Evolutionary conservation across 2,888 invertebrate genomes (phyloP), one percentile per base, ranked within the genome.

Genomic region (Balanococcus diminutus): DNA sequence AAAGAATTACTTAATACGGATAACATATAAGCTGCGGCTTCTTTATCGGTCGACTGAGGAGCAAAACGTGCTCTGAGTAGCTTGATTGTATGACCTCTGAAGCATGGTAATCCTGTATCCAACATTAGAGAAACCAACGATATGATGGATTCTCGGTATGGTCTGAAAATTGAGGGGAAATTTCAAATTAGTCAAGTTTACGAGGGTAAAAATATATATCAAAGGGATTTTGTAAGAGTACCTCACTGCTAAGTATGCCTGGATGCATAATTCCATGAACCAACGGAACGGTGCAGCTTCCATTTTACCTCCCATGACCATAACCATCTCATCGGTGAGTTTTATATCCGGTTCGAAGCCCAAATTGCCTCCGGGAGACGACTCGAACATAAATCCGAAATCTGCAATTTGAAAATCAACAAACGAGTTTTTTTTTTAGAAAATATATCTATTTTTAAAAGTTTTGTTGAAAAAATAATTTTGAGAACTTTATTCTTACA

Each of bases 331-430:
- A 89, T 98, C 98, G 0, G 99, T 99, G 82, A 99, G 91, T 90
- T 99, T 99, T 90, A 99, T 98, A 90, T 99, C 99, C 0, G 99
- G 98, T 90, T 99, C 99, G 91, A 99, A 99, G 75, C 99, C 98
- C 82, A 99, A 92, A 91, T 99, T 99, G 11, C 99, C 99, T 81
- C 99, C 99, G 0, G 99, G 99, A 0, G 98, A 99, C 61, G 98
- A 98, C 90, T 99, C 99, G 90, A 99, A 99, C 98, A 99, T 98
- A 91, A 99, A 99, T 0, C 99, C 99, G 91, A 99, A 99, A 92
- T 99, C 99, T 97, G 90, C 61, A 84, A 82, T 46, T 6, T 5
- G 36, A 42, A 42, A 42, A 42, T 16, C n/a, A n/a, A n/a, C n/a
- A n/a, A n/a, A n/a, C n/a, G n/a, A n/a, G n/a, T n/a, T n/a, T n/a